Base-by-base conservation (phyloP, 23 tunicate species). In the Halocynthia roretzi region DNA sequence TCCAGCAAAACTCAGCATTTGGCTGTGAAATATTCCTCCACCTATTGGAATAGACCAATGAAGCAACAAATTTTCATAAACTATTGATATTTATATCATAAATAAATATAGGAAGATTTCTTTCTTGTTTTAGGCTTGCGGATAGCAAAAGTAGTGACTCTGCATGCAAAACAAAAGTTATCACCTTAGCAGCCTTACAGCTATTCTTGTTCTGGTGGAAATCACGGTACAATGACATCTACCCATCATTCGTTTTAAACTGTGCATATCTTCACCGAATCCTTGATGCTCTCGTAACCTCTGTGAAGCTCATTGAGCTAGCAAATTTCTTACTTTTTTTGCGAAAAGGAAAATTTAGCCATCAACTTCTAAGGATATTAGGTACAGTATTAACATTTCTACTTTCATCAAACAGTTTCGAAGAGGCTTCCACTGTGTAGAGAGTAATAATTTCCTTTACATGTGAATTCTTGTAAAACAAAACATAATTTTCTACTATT, bases 201-300 rank as follows among this genome's bases (percentile, higher is more conserved):
- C 22, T 65, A 20, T 65, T 65, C 0, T 2, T 65, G 9, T 65
- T 20, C 5, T 65, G 70, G 70, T 65, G 70, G 70, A 65, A 65
- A 65, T 9, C 70, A 65, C 22, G 70, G 31, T 65, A 65, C 70
- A 65, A 15, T 10, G 70, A 65, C 19, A 65, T 20, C 31, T 48
- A 65, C 5, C 70, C 70, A 10, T 10, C 70, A 48, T 20, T 65
- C 1, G 31, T 65, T 20, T 65, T 48, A 15, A 65, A 65, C 22
- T 65, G 31, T 65, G 5, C 70, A 11, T 20, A 15, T 0, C 5
- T 65, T 15, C 31, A 40, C 15, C 22, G 31, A 65, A 5, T 11
- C n/a, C 31, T 65, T 40, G 19, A 65, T 15, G 9, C 31, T 10
- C 2, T 65, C 10, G 31, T 65, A 40, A 65, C 48, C 19, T 65